These are phyloP conservation scores for Amiota minor DNA, from an alignment of 2,888 invertebrate genomes.

Conservation along the genomic window DNA sequence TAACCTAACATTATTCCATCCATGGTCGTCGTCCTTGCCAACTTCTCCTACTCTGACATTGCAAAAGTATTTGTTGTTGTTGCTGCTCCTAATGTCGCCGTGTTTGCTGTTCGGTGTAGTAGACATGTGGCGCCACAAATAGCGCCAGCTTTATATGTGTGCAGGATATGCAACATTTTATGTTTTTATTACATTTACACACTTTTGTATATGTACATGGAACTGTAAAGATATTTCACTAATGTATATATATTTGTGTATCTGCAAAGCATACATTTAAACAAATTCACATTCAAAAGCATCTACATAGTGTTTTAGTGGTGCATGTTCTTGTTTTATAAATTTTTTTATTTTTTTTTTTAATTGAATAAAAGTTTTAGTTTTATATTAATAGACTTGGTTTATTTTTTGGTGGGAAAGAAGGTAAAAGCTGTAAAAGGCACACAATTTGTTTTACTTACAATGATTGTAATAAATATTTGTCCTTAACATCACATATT, in stretches of 20 bases:
- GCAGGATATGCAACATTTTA: conserved; percentile 49
- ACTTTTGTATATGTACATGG: conserved; percentile 26
- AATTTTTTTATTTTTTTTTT: no score
- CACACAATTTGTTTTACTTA: no score
- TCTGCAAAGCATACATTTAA: not conserved
- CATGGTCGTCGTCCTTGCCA: not conserved
- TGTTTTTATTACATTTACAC: conserved; percentile 49
- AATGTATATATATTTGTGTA: conserved; percentile 21
- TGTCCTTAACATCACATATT: no score
- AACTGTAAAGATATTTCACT: conserved; percentile 2
- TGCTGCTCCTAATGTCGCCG: conserved; percentile 20
- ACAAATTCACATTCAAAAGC: no score
- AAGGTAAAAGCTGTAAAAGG: no score
- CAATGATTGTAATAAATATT: no score
- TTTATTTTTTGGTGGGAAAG: no score
- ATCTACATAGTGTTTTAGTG: no score
- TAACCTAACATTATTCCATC: no score
- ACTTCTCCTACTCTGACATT: not conserved
- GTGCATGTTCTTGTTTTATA: no score
- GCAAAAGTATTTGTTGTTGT: no score
- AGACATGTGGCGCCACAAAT: conserved; percentile 30
- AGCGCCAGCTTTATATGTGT: conserved; percentile 24
- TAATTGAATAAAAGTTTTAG: conserved; percentile 48
- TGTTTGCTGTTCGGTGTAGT: conserved; percentile 12
- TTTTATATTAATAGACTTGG: conserved; percentile 41